A percentile compares a stretch with the other conserved stretches of the same genome.
These are phyloP conservation scores for Lasaia peninsularis DNA, from an alignment of 1,140 invertebrate species.

Conservation along the genomic window DNA sequence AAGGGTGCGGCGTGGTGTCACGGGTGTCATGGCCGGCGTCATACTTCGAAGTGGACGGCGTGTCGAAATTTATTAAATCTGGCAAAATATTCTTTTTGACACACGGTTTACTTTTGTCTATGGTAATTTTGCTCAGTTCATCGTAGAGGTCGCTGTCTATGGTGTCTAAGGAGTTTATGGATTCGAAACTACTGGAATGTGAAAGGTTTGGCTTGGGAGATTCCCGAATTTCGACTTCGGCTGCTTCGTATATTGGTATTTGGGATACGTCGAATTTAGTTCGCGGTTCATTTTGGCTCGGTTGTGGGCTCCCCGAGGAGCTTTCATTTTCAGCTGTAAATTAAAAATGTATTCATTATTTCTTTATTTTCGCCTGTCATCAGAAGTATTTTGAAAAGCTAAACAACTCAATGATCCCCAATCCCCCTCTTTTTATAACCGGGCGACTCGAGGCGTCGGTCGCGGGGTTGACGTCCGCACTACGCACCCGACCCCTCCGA, in stretches of 20 bases:
- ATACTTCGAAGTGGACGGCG: constrained; percentile 52
- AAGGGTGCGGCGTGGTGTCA: constrained; percentile 38
- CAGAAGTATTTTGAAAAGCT: too few relatives aligned
- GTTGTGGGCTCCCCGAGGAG: constrained; percentile 7
- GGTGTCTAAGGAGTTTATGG: constrained; percentile 52
- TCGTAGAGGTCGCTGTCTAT: constrained; percentile 54
- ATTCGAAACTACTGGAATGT: constrained; percentile 46
- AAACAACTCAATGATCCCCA: too few relatives aligned
- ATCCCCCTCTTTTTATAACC: too few relatives aligned
- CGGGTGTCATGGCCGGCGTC: constrained; percentile 62
- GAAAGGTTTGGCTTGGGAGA: constrained; percentile 40
- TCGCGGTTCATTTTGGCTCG: constrained; percentile 19
- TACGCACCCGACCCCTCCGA: too few relatives aligned
- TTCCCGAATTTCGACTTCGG: constrained; percentile 49
- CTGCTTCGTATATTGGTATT: constrained; percentile 64
- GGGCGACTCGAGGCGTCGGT: too few relatives aligned
- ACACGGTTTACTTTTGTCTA: constrained; percentile 41
- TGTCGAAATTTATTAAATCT: constrained; percentile 63
- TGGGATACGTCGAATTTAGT: constrained; percentile 50
- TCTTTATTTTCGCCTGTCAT: too few relatives aligned
- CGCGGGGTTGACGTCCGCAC: too few relatives aligned
- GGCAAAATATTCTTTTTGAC: constrained; percentile 54
- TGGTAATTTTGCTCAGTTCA: constrained; percentile 46
- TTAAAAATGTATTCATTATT: background rate
- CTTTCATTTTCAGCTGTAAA: constrained; percentile 31